phyloP scores from a whole-genome alignment of 2,797 vertebrate genomes.

The Falco peregrinus region DNA sequence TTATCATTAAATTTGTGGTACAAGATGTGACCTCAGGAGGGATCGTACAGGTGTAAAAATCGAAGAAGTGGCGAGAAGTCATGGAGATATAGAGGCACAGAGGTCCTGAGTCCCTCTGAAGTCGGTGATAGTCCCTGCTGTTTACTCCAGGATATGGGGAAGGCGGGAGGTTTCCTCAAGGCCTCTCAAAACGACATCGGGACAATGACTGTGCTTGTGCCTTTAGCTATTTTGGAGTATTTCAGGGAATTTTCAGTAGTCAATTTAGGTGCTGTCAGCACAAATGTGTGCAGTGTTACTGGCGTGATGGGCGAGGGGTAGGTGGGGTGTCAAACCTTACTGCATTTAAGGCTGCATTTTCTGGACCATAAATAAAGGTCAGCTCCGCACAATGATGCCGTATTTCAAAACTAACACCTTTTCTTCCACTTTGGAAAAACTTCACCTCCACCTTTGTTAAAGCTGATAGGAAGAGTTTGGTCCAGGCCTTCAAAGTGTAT shows the following conservation, averaged over 20 bases:
- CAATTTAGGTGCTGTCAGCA: not conserved
- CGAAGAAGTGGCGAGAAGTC: not conserved
- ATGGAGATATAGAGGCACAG: not conserved
- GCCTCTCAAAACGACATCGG: not conserved
- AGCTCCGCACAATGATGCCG: not conserved
- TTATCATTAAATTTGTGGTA: not conserved
- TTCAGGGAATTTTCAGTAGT: not conserved
- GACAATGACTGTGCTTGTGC: not conserved
- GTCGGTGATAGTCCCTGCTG: not conserved
- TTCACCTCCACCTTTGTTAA: not conserved
- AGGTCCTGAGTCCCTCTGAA: not conserved
- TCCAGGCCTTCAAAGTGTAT: not conserved
- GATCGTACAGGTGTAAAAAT: not conserved
- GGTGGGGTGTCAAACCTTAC: not conserved
- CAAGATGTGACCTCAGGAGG: not conserved
- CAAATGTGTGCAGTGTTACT: not conserved
- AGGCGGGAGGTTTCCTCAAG: not conserved
- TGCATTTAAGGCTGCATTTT: not conserved
- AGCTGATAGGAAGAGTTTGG: not conserved
- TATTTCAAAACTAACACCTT: not conserved
- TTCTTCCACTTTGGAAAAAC: not conserved
- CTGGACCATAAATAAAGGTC: not conserved
- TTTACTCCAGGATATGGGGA: not conserved
- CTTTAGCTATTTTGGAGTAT: not conserved
- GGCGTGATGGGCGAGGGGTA: not conserved